These are phyloP conservation scores for Turnix velox DNA, from an alignment of 2,113 vertebrate species.

Conservation along the genomic window DNA sequence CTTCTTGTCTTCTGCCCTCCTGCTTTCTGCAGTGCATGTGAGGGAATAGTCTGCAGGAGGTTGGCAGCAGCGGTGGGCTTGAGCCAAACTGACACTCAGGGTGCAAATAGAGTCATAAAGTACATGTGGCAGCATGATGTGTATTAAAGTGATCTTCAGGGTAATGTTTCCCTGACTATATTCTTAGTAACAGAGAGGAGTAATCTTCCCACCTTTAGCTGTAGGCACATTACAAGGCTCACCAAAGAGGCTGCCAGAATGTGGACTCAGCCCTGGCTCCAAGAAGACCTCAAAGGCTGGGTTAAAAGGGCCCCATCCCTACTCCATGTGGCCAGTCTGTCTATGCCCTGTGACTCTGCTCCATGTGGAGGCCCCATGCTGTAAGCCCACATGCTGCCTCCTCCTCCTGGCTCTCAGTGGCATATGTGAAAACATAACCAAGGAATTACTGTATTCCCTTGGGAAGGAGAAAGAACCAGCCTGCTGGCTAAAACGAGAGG, in stretches of 20 bases:
- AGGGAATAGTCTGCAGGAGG: neutral
- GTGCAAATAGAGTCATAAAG: constrained; percentile 38
- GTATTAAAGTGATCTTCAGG: constrained; percentile 19
- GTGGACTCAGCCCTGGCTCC: neutral
- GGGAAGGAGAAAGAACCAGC: constrained; percentile 6
- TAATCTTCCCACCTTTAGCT: constrained; percentile 21
- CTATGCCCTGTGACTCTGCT: neutral
- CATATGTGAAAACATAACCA: constrained; percentile 11
- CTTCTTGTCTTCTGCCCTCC: neutral
- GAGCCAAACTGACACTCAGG: neutral
- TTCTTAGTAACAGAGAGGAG: constrained; percentile 40
- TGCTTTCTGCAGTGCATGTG: fast-evolving
- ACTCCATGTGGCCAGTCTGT: fast-evolving
- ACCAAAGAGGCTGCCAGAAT: neutral
- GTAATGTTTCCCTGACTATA: constrained; percentile 32
- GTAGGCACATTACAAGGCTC: fast-evolving
- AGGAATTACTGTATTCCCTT: constrained; percentile 23
- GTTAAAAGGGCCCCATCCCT: neutral
- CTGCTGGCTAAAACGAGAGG: constrained; percentile 3
- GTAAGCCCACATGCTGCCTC: neutral
- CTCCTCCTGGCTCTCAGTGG: neutral
- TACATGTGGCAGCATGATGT: constrained; percentile 39
- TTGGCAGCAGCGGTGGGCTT: neutral
- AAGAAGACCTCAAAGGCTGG: neutral
- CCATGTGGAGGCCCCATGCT: fast-evolving